Evolutionary conservation across 2,113 vertebrate genomes (phyloP), one percentile per base, ranked within the genome.

Genomic region (Hippocampus guttulatus): DNA sequence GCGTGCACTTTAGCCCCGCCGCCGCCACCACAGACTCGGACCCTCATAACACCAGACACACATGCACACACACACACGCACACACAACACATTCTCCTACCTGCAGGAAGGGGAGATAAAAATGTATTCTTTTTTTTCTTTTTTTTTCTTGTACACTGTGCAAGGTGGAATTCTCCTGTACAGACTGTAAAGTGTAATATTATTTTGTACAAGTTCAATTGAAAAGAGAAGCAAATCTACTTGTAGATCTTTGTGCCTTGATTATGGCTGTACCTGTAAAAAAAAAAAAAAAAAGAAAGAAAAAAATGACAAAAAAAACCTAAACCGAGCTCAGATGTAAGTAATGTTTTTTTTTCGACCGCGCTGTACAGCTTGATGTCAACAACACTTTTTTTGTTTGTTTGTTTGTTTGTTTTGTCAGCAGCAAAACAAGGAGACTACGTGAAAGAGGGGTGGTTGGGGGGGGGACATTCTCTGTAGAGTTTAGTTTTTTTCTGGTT

Each of bases 171-270:
- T 90, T 94, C 94, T 92, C 94, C 92, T 98, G 95, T 97, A 96
- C 94, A 95, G 95, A 96, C 91, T 94, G 93, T 94, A 94, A 94
- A 93, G 94, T 96, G 93, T 95, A 95, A 95, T 94, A 94, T 95
- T 96, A 95, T 96, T 98, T 98, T 98, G 93, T 98, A 95, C 93
- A 95, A 95, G 94, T 95, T 96, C 27, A 95, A 94, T 94, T 95
- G 92, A 96, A 61, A 95, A 92, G 92, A 93, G 91, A 91, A 92
- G 90, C 94, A 94, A 95, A 97, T 93, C 91, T 95, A 95, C 95
- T 95, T 95, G 95, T 96, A 96, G 95, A 95, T 95, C 94, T 95
- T 93, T 94, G 95, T 97, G 95, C 96, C 96, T 98, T 97, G 94
- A 94, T 94, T 93, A 94, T 94, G 94, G 95, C 95, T 94, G 92